Conservation (phyloP, 2,888 invertebrate species). For the Drosophila gaucha region DNA sequence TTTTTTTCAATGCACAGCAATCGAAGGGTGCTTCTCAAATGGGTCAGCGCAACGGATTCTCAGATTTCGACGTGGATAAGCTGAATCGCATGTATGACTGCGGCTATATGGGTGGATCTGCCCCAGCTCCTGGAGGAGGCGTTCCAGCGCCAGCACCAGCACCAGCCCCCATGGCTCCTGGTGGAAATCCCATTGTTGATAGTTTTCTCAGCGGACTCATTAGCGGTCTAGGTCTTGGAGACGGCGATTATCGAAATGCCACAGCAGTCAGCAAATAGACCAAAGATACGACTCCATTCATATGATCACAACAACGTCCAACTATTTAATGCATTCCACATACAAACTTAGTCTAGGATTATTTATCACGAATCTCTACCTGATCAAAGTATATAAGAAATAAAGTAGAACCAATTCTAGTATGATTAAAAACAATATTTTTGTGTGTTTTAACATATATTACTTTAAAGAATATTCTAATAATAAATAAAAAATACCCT, state of each 20-base stretch:
- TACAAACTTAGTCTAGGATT: slow-evolving; percentile 24
- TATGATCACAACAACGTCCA: slow-evolving; percentile 46
- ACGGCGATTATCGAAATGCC: slow-evolving; percentile 36
- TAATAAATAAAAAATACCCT: background rate
- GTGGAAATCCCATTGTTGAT: slow-evolving; percentile 70
- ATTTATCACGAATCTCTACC: slow-evolving; percentile 31
- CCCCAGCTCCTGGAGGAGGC: slow-evolving; percentile 13
- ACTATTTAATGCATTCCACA: slow-evolving; percentile 67
- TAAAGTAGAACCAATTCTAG: slow-evolving; percentile 34
- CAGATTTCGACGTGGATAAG: slow-evolving; percentile 89
- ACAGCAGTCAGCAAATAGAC: slow-evolving; percentile 19
- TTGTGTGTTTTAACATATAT: background rate
- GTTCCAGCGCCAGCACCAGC: slow-evolving; percentile 26
- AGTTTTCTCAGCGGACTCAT: slow-evolving; percentile 82
- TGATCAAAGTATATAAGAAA: slow-evolving; percentile 49
- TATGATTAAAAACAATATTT: background rate
- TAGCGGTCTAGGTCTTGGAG: slow-evolving; percentile 79
- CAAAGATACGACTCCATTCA: slow-evolving; percentile 37
- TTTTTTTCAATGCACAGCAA: slow-evolving; percentile 47
- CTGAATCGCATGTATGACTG: slow-evolving; percentile 92
- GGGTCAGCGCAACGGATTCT: slow-evolving; percentile 91
- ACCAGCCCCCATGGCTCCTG: slow-evolving; percentile 32
- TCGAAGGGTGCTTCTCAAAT: slow-evolving; percentile 85
- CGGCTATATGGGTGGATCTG: slow-evolving; percentile 32
- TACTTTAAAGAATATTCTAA: no score